Base-by-base conservation (phyloP, 2,113 vertebrate species). In the Paratilapia polleni region DNA sequence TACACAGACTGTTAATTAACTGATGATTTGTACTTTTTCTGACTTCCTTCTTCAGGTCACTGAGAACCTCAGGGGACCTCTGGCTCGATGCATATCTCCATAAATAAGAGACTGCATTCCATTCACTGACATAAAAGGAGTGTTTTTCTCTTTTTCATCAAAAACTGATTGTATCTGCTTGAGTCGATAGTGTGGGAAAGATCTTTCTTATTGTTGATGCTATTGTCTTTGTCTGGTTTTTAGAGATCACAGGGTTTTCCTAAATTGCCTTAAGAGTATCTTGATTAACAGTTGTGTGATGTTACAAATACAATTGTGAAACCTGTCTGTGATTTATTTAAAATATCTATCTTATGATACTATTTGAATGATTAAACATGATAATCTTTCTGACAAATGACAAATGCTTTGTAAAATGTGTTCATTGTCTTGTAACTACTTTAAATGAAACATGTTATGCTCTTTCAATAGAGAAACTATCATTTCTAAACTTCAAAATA, bases 61-160 rank as follows among this genome's bases (percentile, higher is more conserved):
- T 96, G 91, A 96, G 88, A 79, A 93, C 82, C 89, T 96, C 96
- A 20, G 98, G 98, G 75, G 93, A 97, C 8, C 96, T 99, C 1
- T 99, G 98, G 98, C 96, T 98, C 85, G 97, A 99, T 10, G 98
- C 98, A 20, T 99, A 99, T 95, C 97, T 98, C 85, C 96, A 99
- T 92, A 99, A 98, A 92, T 99, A 96, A 98, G 34, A 52, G 41
- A 7, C 59, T 59, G 8, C 2, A 49, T 54, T 68, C 9, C 20
- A 15, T 20, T 34, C 19, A 26, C 1, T 28, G 24, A 22, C 31
- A 12, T 49, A 24, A 26, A 78, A 38, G 49, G 54, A 75, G 12
- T 22, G 15, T 59, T 76, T 78, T 61, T 60, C 22, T 47, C 56
- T 73, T 52, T 81, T 76, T 20, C 22, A 38, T 56, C 9, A 49